Base-by-base conservation (phyloP, 2,888 invertebrate species). In the Drosophila flavopinicola region DNA sequence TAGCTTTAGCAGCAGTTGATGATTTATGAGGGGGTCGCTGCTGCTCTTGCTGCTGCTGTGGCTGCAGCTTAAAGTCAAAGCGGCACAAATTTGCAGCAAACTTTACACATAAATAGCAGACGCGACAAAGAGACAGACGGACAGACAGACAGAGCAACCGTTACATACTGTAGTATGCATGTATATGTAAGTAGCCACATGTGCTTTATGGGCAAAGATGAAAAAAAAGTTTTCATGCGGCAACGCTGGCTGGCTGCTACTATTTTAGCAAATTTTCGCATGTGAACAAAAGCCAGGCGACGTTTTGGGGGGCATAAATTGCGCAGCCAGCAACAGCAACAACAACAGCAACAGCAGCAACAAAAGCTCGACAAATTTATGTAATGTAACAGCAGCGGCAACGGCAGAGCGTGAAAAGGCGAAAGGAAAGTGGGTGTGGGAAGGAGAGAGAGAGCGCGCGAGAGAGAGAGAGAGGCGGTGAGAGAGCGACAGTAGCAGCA, bases 241-340 rank as follows among this genome's bases (percentile, higher is more conserved):
- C 68, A 64, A 49, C 51, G 58, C 48, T 61, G 67, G 67, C 65
- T 27, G 45, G 41, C 41, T 76, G 87, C 67, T 84, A 84, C 67
- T 84, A 84, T 79, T 87, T 83, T 82, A 82, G 69, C 87, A 87
- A 84, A 84, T 84, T 84, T 87, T 84, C 83, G 70, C 78, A 60
- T 64, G 73, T 68, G 68, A 59, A 59, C 70, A 83, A 71, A 71
- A 61, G 65, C 53, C 64, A 60, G 59, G 54, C 67, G 70, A 76
- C 68, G 69, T 74, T 86, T 85, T 66, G 70, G 75, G 75, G 74
- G 66, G 75, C 87, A 87, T 78, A 78, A 87, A 87, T 85, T 75
- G 82, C 65, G 75, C 74, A 79, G 63, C 60, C 66, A 64, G 37
- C 35, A 53, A 11, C 52, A 52, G 15, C 57, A 64, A 20, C 27